A percentile compares a stretch with the other conserved stretches of the same genome.
Evolutionary conservation across 2,113 vertebrate species (phyloP).

Genomic region (Nothocercus nigrocapillus): DNA sequence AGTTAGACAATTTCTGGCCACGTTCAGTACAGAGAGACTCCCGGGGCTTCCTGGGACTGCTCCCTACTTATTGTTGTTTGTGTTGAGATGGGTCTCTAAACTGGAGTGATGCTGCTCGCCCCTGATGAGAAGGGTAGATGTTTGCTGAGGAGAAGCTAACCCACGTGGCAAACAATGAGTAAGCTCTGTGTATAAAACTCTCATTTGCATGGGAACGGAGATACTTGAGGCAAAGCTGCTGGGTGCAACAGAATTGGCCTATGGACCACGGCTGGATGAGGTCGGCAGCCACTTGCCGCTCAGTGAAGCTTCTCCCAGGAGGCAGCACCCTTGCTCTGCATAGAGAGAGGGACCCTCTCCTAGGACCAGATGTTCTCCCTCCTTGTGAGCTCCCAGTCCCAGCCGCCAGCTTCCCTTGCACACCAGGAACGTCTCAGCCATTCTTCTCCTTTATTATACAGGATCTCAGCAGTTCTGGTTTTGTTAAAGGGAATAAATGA

Average conservation of each 20-base stretch:
- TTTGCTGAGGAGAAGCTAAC: neutral
- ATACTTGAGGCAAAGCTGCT: rapidly evolving
- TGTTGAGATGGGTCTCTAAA: neutral
- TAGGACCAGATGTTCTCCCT: neutral
- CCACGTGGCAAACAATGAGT: rapidly evolving
- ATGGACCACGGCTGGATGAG: rapidly evolving
- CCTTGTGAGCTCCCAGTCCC: neutral
- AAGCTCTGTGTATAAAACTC: rapidly evolving
- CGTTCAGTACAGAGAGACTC: neutral
- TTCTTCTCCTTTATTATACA: neutral
- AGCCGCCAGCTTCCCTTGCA: neutral
- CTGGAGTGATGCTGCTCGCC: neutral
- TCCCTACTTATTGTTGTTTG: rapidly evolving
- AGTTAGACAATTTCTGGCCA: neutral
- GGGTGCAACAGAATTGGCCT: rapidly evolving
- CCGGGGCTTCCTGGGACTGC: neutral
- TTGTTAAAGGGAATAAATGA: neutral
- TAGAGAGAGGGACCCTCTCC: neutral
- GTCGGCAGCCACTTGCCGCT: neutral
- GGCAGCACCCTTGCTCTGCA: neutral
- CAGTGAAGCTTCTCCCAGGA: neutral
- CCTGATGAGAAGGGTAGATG: neutral
- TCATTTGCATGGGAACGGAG: rapidly evolving
- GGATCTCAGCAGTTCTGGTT: neutral
- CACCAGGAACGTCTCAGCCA: rapidly evolving